Evolutionary conservation across 2,888 invertebrate species (phyloP).

Genomic region (Stictocephala bisonia): DNA sequence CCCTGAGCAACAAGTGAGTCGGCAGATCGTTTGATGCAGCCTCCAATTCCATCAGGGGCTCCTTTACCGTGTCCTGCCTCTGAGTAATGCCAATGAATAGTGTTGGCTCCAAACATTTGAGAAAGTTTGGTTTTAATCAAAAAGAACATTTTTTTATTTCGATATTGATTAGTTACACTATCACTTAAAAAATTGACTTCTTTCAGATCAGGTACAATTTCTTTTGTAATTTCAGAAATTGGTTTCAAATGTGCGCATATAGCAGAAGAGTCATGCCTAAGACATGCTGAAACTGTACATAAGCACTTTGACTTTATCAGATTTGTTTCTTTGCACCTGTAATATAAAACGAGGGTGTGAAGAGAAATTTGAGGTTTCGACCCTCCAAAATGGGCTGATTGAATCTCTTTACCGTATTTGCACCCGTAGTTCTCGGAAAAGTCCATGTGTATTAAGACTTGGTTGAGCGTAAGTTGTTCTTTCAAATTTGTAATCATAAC

Average conservation of each 20-base stretch:
- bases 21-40: slow-evolving; percentile 59
- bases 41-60: slow-evolving; percentile 61
- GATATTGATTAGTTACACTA: slow-evolving; percentile 62
- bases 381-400: slow-evolving; percentile 24
- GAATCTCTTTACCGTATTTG: slow-evolving; percentile 34
- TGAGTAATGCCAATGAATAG: slow-evolving; percentile 59
- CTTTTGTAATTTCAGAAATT: slow-evolving; percentile 53
- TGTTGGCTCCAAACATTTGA: slow-evolving; percentile 50
- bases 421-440: slow-evolving; percentile 16
- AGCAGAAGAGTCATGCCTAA: slow-evolving; percentile 62
- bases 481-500: not conserved
- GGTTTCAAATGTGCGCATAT: slow-evolving; percentile 63
- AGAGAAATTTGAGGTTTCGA: slow-evolving; percentile 39
- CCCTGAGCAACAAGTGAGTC: slow-evolving; percentile 49
- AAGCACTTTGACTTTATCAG: slow-evolving; percentile 43
- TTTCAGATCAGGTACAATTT: slow-evolving; percentile 44
- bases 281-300: slow-evolving; percentile 60
- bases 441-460: slow-evolving; percentile 21
- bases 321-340: slow-evolving; percentile 16
- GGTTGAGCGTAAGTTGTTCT: slow-evolving; percentile 6
- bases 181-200: slow-evolving; percentile 62
- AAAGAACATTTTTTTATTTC: slow-evolving; percentile 63
- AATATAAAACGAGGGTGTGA: slow-evolving; percentile 43
- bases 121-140: slow-evolving; percentile 55
- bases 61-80: slow-evolving; percentile 62